Conservation (phyloP, 2,888 invertebrate species). For the Pherbina coryleti region DNA sequence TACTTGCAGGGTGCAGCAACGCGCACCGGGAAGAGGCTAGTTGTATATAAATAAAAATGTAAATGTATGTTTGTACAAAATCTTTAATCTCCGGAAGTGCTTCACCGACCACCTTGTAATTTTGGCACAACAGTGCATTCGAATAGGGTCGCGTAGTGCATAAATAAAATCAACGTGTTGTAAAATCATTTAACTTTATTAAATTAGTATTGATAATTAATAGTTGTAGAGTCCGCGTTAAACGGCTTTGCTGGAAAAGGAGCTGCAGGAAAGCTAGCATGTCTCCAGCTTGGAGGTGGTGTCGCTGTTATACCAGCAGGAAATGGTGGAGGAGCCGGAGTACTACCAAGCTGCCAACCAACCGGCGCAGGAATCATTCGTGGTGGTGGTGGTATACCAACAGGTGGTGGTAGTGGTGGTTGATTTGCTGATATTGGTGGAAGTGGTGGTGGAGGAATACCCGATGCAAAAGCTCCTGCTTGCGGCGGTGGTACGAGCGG, state of each 20-base stretch:
- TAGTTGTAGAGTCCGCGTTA: slow-evolving; percentile 58
- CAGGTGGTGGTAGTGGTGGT: slow-evolving; percentile 73
- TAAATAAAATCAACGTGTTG: too few species aligned
- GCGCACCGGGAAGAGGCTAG: too few species aligned
- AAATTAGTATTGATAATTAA: slow-evolving; percentile 62
- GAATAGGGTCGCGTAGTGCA: too few species aligned
- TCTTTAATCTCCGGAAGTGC: too few species aligned
- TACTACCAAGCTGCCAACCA: slow-evolving; percentile 68
- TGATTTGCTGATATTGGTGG: slow-evolving; percentile 74
- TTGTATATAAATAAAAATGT: too few species aligned
- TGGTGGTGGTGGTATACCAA: slow-evolving; percentile 77
- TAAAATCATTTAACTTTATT: background rate
- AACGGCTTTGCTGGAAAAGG: slow-evolving; percentile 77
- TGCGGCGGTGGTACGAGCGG: slow-evolving; percentile 81
- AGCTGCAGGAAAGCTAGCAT: slow-evolving; percentile 82
- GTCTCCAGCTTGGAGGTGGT: slow-evolving; percentile 72
- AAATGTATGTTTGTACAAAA: too few species aligned
- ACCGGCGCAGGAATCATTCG: slow-evolving; percentile 75
- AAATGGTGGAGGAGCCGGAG: slow-evolving; percentile 73
- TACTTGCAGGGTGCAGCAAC: too few species aligned
- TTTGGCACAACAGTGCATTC: too few species aligned
- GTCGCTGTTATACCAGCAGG: slow-evolving; percentile 87
- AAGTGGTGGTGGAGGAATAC: slow-evolving; percentile 76
- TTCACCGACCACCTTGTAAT: too few species aligned
- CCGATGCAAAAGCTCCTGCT: slow-evolving; percentile 68